Conservation (phyloP, 2,113 vertebrate species). For the Opisthocomus hoazin region DNA sequence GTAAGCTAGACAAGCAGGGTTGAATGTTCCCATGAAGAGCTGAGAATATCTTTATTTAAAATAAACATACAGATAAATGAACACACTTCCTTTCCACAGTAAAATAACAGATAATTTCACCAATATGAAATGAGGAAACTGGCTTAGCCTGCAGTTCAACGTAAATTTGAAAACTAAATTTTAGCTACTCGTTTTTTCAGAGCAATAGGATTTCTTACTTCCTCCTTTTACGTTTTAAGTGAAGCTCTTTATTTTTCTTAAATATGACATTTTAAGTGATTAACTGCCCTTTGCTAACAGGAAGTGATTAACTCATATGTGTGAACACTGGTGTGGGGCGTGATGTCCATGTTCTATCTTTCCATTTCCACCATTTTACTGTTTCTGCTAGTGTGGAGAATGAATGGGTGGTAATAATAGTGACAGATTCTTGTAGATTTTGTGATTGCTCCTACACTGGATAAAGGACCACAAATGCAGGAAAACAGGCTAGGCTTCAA, state of each 20-base stretch:
- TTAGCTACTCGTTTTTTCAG: neutral
- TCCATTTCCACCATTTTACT: neutral
- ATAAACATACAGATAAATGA: neutral
- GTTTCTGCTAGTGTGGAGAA: neutral
- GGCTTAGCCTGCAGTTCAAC: neutral
- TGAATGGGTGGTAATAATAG: neutral
- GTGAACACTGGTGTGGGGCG: neutral
- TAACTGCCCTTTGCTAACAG: neutral
- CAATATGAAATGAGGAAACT: neutral
- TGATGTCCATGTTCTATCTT: neutral
- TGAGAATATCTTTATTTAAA: neutral
- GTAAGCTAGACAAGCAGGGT: neutral
- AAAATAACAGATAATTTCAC: neutral
- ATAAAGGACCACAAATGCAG: neutral
- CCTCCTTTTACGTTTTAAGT: neutral
- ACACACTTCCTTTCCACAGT: neutral
- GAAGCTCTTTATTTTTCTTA: neutral
- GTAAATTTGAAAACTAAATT: neutral
- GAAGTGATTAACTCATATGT: neutral
- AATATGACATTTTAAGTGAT: neutral
- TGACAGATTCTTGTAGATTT: neutral
- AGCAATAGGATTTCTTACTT: neutral
- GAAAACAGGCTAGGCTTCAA: neutral
- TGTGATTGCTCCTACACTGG: neutral
- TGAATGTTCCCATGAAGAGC: neutral